phyloP scores from a whole-genome alignment of 1,140 invertebrate species.

The Pseudomyrmex dendroicus region DNA sequence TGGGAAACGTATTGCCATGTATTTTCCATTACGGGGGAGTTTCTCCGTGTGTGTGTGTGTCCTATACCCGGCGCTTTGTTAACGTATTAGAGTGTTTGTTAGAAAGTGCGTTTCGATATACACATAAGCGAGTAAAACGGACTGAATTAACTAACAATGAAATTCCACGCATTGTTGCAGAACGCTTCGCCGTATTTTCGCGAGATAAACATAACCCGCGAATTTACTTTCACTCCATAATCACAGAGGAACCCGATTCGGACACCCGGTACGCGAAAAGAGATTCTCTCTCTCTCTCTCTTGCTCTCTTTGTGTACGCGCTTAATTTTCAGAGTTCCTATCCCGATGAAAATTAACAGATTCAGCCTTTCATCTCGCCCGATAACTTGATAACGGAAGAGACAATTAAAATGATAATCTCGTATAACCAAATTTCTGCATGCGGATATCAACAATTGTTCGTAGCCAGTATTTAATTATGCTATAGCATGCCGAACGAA shows the following conservation, averaged over 20 bases:
- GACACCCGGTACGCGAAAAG: neutral
- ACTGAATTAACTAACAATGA: constrained; percentile 60
- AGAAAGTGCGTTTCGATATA: constrained; percentile 56
- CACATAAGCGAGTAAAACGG: constrained; percentile 51
- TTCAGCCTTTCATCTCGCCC: constrained; percentile 18
- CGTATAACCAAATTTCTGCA: constrained; percentile 39
- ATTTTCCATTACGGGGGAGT: constrained; percentile 53
- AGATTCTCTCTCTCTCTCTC: neutral
- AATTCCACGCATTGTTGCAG: constrained; percentile 51
- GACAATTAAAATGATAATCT: constrained; percentile 59
- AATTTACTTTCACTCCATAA: constrained; percentile 60
- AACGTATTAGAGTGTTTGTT: constrained; percentile 61
- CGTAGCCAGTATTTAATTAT: constrained; percentile 50
- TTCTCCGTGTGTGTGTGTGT: neutral
- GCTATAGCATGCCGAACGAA: constrained; percentile 13
- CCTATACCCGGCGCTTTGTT: constrained; percentile 44
- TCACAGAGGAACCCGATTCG: constrained; percentile 30
- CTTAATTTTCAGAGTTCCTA: constrained; percentile 49
- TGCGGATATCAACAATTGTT: constrained; percentile 49
- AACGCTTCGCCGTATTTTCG: constrained; percentile 45
- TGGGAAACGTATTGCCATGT: constrained; percentile 41
- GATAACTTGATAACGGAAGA: constrained; percentile 48
- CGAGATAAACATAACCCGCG: constrained; percentile 49
- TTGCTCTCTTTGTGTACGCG: neutral
- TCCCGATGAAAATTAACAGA: constrained; percentile 50